Evolutionary conservation across 2,888 invertebrate genomes (phyloP).

Genomic region (Brenthis ino): DNA sequence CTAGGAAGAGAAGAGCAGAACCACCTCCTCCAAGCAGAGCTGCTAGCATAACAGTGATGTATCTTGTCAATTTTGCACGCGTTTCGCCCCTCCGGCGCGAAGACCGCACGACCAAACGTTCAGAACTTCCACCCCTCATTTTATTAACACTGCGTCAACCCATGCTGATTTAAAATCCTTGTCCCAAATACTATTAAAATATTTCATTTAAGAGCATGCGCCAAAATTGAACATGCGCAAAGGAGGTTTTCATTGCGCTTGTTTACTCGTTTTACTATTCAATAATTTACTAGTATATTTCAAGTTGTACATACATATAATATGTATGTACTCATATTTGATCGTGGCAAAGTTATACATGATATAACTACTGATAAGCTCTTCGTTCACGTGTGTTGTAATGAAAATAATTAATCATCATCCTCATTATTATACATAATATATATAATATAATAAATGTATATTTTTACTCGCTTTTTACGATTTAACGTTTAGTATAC

Average conservation of each 20-base stretch:
- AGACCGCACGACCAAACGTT: slow-evolving; percentile 70
- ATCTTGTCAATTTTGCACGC: slow-evolving; percentile 70
- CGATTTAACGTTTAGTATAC: too few relatives aligned
- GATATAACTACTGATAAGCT: neutral
- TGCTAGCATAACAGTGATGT: slow-evolving; percentile 73
- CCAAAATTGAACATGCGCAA: slow-evolving; percentile 44
- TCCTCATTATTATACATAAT: too few relatives aligned
- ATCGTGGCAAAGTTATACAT: neutral
- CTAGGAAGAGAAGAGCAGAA: slow-evolving; percentile 75
- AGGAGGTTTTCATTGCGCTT: slow-evolving; percentile 2
- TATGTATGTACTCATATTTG: neutral
- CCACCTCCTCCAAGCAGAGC: slow-evolving; percentile 72
- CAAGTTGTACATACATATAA: neutral
- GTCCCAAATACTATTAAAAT: slow-evolving; percentile 47
- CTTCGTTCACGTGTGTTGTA: too few relatives aligned
- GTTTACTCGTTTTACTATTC: slow-evolving; percentile 5
- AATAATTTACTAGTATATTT: neutral
- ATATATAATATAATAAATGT: too few relatives aligned
- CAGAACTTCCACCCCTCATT: slow-evolving; percentile 78
- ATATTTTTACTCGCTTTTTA: too few relatives aligned
- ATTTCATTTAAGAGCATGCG: slow-evolving; percentile 62
- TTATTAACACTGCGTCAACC: slow-evolving; percentile 70
- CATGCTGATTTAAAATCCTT: slow-evolving; percentile 63
- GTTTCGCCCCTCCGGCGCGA: slow-evolving; percentile 68
- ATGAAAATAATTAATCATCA: too few relatives aligned